phyloP scores from a whole-genome alignment of 2,888 invertebrate species.

The Cylindroiulus punctatus region DNA sequence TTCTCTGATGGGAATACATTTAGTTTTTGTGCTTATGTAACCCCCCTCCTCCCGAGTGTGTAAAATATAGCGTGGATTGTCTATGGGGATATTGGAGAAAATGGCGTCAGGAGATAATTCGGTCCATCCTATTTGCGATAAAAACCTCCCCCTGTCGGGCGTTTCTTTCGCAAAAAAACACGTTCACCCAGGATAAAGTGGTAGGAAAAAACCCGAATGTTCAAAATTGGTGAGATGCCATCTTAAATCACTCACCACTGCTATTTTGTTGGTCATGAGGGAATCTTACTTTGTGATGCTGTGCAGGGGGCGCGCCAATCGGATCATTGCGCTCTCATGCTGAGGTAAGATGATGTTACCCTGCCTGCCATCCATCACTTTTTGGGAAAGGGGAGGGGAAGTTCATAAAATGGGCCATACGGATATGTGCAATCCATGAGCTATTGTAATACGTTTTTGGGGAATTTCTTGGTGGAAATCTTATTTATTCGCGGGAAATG shows the following conservation, averaged over 20 bases:
- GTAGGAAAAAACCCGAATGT: conserved; percentile 37
- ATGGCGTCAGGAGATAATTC: conserved; percentile 31
- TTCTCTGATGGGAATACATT: conserved; percentile 8
- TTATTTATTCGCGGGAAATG: background rate
- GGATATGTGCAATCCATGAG: conserved; percentile 14
- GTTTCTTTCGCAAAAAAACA: conserved; percentile 19
- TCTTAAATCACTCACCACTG: conserved; percentile 53
- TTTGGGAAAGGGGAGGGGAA: conserved; percentile 20
- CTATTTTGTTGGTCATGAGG: conserved; percentile 47
- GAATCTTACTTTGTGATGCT: conserved; percentile 45
- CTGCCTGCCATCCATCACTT: conserved; percentile 39
- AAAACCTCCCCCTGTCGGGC: conserved; percentile 32
- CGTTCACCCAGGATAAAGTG: conserved; percentile 30
- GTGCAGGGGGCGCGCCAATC: conserved; percentile 43
- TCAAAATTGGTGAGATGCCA: conserved; percentile 50
- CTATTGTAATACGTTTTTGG: background rate
- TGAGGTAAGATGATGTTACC: conserved; percentile 47
- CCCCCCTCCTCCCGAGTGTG: background rate
- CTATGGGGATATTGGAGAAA: conserved; percentile 30
- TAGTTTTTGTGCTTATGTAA: background rate
- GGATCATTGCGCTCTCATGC: conserved; percentile 37
- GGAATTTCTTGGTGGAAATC: conserved; percentile 9
- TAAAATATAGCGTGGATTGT: conserved; percentile 28
- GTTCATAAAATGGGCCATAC: conserved; percentile 30
- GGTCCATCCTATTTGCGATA: conserved; percentile 36